phyloP scores from a whole-genome alignment of 1,140 invertebrate species.

The Drosophila saltans region DNA sequence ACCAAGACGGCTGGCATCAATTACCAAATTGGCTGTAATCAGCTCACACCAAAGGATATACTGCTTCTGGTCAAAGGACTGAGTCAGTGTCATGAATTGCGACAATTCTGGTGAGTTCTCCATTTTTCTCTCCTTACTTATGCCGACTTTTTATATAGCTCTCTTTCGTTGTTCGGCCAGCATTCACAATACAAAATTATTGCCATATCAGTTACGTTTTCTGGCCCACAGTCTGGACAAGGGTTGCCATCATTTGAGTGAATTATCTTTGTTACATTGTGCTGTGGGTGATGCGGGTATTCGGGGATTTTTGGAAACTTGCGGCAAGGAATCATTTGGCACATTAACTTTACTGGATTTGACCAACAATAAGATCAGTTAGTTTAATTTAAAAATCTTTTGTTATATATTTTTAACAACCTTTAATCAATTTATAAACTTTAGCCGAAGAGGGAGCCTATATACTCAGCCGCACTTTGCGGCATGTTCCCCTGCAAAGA shows the following conservation, averaged over 20 bases:
- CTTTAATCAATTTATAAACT: background rate
- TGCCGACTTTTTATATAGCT: too few relatives aligned
- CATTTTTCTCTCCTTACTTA: background rate
- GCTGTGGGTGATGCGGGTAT: slow-evolving; percentile 79
- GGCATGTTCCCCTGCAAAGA: slow-evolving; percentile 53
- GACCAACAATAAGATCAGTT: slow-evolving; percentile 82
- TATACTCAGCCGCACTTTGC: slow-evolving; percentile 61
- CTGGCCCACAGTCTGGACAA: slow-evolving; percentile 77
- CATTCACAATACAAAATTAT: slow-evolving; percentile 75
- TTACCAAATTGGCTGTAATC: slow-evolving; percentile 80
- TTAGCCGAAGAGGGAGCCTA: slow-evolving; percentile 80
- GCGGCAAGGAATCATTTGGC: slow-evolving; percentile 69
- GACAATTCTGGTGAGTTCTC: slow-evolving; percentile 66
- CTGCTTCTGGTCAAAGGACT: slow-evolving; percentile 68
- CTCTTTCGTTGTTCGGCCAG: slow-evolving; percentile 31
- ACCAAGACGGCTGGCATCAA: slow-evolving; percentile 78
- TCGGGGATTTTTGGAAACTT: slow-evolving; percentile 70
- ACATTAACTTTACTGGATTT: slow-evolving; percentile 74
- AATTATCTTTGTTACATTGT: slow-evolving; percentile 76
- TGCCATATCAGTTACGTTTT: slow-evolving; percentile 71
- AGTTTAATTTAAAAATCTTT: background rate
- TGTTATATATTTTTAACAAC: background rate
- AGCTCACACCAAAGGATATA: slow-evolving; percentile 70
- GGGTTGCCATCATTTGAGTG: slow-evolving; percentile 69
- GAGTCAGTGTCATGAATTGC: slow-evolving; percentile 71